Base-by-base conservation (phyloP, 1,140 invertebrate genomes). In the Oryzaephilus surinamensis region DNA sequence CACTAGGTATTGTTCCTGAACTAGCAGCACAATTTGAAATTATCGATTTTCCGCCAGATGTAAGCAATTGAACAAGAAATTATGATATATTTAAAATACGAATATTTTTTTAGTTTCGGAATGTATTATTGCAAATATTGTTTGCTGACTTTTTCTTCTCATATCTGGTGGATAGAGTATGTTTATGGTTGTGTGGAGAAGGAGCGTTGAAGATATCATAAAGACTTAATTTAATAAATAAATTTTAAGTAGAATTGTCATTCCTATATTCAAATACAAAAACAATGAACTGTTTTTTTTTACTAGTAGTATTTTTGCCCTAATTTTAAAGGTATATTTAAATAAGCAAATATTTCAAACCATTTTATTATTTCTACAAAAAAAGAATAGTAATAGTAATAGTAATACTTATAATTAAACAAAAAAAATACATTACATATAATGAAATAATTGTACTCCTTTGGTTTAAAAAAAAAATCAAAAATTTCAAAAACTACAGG, bases 21-120 rank as follows among this genome's bases (percentile, higher is more conserved):
- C 63, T 94, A 24, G 77, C 81, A 28, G 66, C 71, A 46, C 77
- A 83, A 54, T 91, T 96, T 66, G 84, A 92, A 68, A 88, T 96
- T 43, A 82, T 94, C 5, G 77, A 89, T 52, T 91, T 95, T 63
- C 84, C 87, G 31, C 52, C 67, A 6, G 81, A 89, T 53, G 88
- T 92, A 67, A 77, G 76, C 72, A 52, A 15, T 30, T 33, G 32
- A 26, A 13, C 6, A 23, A 26, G 16, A 33, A 18, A 43, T 39
- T 24, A 26, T 18, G 24, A 20, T 48, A 34, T 40, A 11, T 39
- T 38, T 43, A 33, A 24, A 19, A 65, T 12, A 17, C 8, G 7
- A 15, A 8, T 64, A n/a, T 51, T 63, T 43, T 79, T 78, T 20
- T 65, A 96, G 90, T 95, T 93, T 55, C 85, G 91, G 41, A 69